Base-by-base conservation (phyloP, 2,888 invertebrate genomes). In the Apodemia zela region DNA sequence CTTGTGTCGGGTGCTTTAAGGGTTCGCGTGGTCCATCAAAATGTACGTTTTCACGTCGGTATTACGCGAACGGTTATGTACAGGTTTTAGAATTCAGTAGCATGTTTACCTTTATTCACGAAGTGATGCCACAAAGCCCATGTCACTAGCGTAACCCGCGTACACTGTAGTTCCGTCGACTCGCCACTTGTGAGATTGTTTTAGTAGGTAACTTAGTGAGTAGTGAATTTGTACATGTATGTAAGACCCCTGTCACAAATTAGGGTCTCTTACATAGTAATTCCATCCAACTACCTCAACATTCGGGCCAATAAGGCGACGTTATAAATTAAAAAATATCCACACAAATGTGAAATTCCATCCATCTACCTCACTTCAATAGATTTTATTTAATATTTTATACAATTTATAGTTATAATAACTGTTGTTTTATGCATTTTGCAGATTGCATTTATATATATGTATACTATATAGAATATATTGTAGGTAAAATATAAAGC, bases 301-400 rank as follows among this genome's bases (percentile, higher is more conserved):
- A 85, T 87, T 87, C 84, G 89, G 88, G 90, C 90, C 90, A 85
- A 87, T 84, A 80, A 85, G 88, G 89, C 91, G 77, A 80, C 82
- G 82, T 87, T 84, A 80, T 85, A 80, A 80, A 80, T 78, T 71
- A 78, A 78, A 80, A 79, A 78, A 85, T 86, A 89, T 90, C 90
- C 90, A 91, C 89, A 89, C 89, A 90, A 90, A 90, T 89, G 89
- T 91, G 91, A 93, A 89, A 94, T 94, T 94, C 94, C 94, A 94
- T 94, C 94, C 94, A 94, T 93, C 94, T 94, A 94, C 94, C 94
- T 94, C 94, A 94, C 92, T 93, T 93, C 91, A 91, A 91, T 92
- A 91, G 91, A 92, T 91, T 90, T 92, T 92, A 92, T 90, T 91
- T 91, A 89, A 90, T 91, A 90, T 91, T 91, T 91, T 91, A 91